These are phyloP conservation scores for Volucella zonaria DNA, from an alignment of 2,888 invertebrate species.

Conservation along the genomic window DNA sequence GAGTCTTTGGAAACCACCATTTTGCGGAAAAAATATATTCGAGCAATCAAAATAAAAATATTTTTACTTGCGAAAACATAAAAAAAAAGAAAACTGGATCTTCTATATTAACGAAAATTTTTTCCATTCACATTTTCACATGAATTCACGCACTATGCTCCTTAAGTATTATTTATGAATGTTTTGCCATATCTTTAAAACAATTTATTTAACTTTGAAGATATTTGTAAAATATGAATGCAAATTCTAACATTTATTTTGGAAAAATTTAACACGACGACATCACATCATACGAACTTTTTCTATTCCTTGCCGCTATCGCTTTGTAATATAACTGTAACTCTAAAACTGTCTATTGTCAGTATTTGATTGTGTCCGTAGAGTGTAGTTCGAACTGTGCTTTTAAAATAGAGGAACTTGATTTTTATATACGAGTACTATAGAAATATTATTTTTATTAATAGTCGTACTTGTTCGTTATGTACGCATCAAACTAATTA, in stretches of 20 bases:
- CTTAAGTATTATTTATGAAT: slow-evolving; percentile 4
- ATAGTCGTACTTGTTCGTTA: too few species aligned
- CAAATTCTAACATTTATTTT: slow-evolving; percentile 67
- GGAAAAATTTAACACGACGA: slow-evolving; percentile 73
- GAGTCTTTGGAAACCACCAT: slow-evolving; percentile 83
- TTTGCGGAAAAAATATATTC: slow-evolving; percentile 74
- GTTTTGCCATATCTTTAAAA: slow-evolving; percentile 26
- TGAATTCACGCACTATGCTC: slow-evolving; percentile 24
- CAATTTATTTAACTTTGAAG: slow-evolving; percentile 32
- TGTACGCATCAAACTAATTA: too few species aligned
- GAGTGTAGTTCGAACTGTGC: not conserved
- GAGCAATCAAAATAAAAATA: slow-evolving; percentile 67
- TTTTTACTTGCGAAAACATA: slow-evolving; percentile 63
- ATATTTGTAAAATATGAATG: slow-evolving; percentile 50
- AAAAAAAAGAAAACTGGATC: slow-evolving; percentile 55
- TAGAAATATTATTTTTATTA: too few species aligned
- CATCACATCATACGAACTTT: slow-evolving; percentile 74
- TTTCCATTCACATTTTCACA: slow-evolving; percentile 78
- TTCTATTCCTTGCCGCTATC: slow-evolving; percentile 75
- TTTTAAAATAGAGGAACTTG: too few species aligned
- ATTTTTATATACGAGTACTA: too few species aligned
- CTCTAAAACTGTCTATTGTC: slow-evolving; percentile 68
- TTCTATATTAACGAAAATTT: slow-evolving; percentile 63
- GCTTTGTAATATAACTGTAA: slow-evolving; percentile 63
- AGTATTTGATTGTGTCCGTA: slow-evolving; percentile 54